These are phyloP conservation scores for Euproctis similis DNA, from an alignment of 2,888 invertebrate genomes.

Conservation along the genomic window DNA sequence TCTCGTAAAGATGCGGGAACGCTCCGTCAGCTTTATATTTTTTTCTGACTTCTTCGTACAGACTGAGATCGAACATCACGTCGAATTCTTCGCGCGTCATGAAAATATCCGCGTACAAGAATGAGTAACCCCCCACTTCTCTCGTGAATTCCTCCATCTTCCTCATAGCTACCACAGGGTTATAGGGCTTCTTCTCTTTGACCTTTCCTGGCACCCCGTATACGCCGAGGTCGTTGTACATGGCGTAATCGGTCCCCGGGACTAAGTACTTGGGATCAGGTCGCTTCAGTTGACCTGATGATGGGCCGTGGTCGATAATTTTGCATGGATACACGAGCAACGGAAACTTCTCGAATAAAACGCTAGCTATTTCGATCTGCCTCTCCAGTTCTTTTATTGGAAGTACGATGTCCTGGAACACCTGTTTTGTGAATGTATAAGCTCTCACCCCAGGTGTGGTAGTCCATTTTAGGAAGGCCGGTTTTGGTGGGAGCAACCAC, in stretches of 20 bases:
- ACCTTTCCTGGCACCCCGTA: conserved; percentile 82
- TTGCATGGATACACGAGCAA: conserved; percentile 82
- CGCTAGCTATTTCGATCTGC: conserved; percentile 76
- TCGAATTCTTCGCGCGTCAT: conserved; percentile 80
- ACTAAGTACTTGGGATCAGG: conserved; percentile 76
- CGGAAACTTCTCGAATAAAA: conserved; percentile 80
- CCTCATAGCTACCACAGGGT: conserved; percentile 79
- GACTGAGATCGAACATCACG: conserved; percentile 80
- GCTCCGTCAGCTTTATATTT: conserved; percentile 76
- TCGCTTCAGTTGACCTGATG: conserved; percentile 74
- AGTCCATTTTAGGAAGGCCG: conserved; percentile 82
- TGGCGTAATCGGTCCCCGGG: conserved; percentile 79
- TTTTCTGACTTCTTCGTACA: conserved; percentile 77
- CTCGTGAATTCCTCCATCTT: conserved; percentile 82
- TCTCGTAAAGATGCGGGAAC: conserved; percentile 80
- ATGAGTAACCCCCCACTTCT: conserved; percentile 80
- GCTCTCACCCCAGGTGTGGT: conserved; percentile 81
- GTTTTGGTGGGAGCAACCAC: conserved; percentile 82
- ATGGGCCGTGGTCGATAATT: conserved; percentile 77
- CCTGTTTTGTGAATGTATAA: conserved; percentile 82
- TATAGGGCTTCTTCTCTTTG: conserved; percentile 74
- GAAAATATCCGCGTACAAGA: conserved; percentile 82
- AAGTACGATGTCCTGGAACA: conserved; percentile 82
- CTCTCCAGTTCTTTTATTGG: conserved; percentile 79
- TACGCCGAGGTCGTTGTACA: conserved; percentile 83